Base-by-base conservation (phyloP, 2,888 invertebrate genomes). In the Germaria angustata region DNA sequence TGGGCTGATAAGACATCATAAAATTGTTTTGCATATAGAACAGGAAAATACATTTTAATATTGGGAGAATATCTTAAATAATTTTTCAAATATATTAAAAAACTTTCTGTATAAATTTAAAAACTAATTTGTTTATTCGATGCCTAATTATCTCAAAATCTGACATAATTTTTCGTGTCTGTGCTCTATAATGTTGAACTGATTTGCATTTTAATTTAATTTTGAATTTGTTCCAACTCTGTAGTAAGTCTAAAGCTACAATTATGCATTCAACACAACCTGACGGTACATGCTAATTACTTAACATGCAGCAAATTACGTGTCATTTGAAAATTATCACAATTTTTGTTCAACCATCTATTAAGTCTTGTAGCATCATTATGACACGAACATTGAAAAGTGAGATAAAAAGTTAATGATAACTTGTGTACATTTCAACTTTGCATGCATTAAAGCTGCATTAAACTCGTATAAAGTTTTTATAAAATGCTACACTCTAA, bases 201-300 rank as follows among this genome's bases (percentile, higher is more conserved):
- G 46, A 24, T 71, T 71, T 57, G 46, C 49, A 72, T 46, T 36
- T 28, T n/a, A 44, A n/a, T 73, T 63, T 51, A 24, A 15, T 20
- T 32, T 63, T 51, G 4, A 39, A 32, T 61, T 72, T 61, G 39
- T 51, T 61, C 15, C n/a, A 71, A n/a, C 28, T 39, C 36, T 11
- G 6, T 0, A 49, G 8, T 13, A 13, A 6, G 20, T 51, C 17
- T 34, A 2, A 6, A n/a, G 6, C 2, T 44, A 24, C n/a, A 22
- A 28, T 51, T 39, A 51, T 39, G 36, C 17, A 20, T 71, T 59
- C 13, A 13, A 32, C 32, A 41, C 20, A 39, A 2, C 6, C 20
- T 34, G 20, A 5, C n/a, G 41, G 22, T 34, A 44, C 15, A 57
- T 34, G 49, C 36, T 49, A 61, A 49, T 72, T 49, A 39, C 36